Conservation (phyloP, 2,888 invertebrate genomes). For the Catocala sponsa region DNA sequence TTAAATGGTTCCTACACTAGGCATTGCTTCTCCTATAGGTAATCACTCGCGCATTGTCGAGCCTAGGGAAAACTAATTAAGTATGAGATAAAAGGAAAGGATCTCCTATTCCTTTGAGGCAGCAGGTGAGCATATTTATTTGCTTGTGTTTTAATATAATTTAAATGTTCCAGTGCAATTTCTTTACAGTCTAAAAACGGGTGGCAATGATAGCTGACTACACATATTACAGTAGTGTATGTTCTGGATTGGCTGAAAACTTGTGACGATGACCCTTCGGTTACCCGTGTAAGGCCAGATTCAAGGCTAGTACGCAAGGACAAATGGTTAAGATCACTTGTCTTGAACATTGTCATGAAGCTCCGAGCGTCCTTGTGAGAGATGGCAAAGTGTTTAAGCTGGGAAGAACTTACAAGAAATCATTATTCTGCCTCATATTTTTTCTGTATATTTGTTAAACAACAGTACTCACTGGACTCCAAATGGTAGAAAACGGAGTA, state of each 20-base stretch:
- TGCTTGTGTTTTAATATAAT: too few relatives aligned
- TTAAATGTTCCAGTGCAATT: slow-evolving; percentile 2
- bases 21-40: too few relatives aligned
- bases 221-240: slow-evolving; percentile 15
- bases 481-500: too few relatives aligned
- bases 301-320: slow-evolving; percentile 12
- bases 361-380: slow-evolving; percentile 20
- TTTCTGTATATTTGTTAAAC: too few relatives aligned
- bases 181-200: slow-evolving; percentile 4
- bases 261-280: slow-evolving; percentile 22
- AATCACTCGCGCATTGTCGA: too few relatives aligned
- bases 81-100: too few relatives aligned
- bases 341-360: slow-evolving; percentile 10
- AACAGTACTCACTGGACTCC: too few relatives aligned
- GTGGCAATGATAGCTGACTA: slow-evolving; percentile 12
- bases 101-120: too few relatives aligned
- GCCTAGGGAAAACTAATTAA: too few relatives aligned
- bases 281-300: slow-evolving; percentile 21
- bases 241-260: neutral
- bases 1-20: too few relatives aligned
- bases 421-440: too few relatives aligned
- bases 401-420: neutral
- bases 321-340: neutral
- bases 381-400: slow-evolving; percentile 60
- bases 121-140: too few relatives aligned